Percentiles rank a stretch among this genome's conserved stretches.
phyloP scores from a whole-genome alignment of 1,140 invertebrate species.

The Eriocheir sinensis region DNA sequence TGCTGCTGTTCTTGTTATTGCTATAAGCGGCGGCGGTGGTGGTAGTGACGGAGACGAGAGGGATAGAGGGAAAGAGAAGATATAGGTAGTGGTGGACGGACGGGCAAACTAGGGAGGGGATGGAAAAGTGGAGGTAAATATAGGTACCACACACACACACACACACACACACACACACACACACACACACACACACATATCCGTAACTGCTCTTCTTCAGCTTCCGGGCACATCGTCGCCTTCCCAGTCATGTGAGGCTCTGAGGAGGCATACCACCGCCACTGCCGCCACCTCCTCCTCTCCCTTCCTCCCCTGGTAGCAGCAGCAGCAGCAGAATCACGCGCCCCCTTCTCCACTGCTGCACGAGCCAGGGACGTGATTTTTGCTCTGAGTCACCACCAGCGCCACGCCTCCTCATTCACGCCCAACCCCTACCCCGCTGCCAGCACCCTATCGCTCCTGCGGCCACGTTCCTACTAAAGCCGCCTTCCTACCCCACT shows the following conservation, averaged over 20 bases:
- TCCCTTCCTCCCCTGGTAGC: background rate
- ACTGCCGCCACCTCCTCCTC: background rate
- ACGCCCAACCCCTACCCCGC: background rate
- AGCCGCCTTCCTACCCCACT: background rate
- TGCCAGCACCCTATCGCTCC: background rate
- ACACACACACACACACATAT: slow-evolving; percentile 26
- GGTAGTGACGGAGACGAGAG: no score
- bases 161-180: slow-evolving; percentile 40
- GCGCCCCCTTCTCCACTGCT: background rate
- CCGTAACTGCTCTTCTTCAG: background rate
- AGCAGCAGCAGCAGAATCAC: no score
- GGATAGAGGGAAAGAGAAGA: no score
- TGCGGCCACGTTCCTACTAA: background rate
- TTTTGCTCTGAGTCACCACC: no score
- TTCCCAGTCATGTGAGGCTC: background rate
- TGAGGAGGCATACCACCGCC: background rate
- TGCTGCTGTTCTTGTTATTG: no score
- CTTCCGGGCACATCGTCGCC: background rate
- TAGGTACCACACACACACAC: slow-evolving; percentile 35
- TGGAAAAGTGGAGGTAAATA: no score
- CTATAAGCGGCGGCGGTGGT: no score
- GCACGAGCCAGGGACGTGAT: slow-evolving; percentile 46
- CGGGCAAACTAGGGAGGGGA: no score
- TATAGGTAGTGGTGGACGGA: no score
- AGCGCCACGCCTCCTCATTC: background rate